phyloP scores from a whole-genome alignment of 2,113 vertebrate genomes.

The Gulo gulo region DNA sequence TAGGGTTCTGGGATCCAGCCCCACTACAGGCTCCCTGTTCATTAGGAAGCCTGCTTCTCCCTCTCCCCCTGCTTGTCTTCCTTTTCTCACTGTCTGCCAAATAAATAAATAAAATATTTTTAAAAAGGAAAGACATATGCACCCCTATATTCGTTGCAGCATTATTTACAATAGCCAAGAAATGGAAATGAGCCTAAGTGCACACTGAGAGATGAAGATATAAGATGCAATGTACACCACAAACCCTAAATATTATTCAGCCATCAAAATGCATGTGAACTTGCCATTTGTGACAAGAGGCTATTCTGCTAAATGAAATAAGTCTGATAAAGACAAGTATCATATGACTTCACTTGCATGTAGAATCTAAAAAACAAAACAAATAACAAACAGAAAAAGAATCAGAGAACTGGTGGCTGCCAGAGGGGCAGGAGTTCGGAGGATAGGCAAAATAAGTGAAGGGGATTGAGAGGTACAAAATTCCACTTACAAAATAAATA shows the following conservation, averaged over 20 bases:
- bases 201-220: not conserved
- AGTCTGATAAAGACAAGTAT: not conserved
- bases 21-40: too few relatives aligned
- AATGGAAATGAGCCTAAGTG: not conserved
- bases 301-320: not conserved
- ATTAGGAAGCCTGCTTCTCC: too few relatives aligned
- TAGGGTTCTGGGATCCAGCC: too few relatives aligned
- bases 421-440: not conserved
- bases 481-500: not conserved
- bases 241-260: not conserved
- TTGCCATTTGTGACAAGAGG: not conserved
- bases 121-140: not conserved
- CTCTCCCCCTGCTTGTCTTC: too few relatives aligned
- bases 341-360: not conserved
- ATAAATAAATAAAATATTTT: too few relatives aligned
- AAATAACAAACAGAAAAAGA: not conserved
- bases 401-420: not conserved
- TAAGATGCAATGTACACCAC: not conserved
- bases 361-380: not conserved
- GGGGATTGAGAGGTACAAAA: not conserved
- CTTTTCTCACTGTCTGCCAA: too few relatives aligned
- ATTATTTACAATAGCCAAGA: not conserved
- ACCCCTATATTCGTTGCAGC: not conserved
- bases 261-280: not conserved
- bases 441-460: not conserved